Conservation (phyloP, 1,140 invertebrate genomes). For the Zaprionus inermis region DNA sequence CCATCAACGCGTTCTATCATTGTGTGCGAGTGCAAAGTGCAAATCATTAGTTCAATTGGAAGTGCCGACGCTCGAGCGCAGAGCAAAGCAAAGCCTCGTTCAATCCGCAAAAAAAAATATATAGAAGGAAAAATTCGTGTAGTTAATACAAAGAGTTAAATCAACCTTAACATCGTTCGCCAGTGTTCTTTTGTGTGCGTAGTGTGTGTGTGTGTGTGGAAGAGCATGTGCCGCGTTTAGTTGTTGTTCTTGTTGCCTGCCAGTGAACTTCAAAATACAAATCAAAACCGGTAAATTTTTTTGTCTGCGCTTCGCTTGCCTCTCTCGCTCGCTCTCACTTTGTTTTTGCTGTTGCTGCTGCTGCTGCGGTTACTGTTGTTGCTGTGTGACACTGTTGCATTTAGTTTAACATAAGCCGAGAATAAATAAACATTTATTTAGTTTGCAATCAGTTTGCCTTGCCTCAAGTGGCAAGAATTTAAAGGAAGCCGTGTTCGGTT, state of each 20-base stretch:
- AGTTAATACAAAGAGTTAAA: conserved; percentile 18
- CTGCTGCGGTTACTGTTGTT: conserved; percentile 1
- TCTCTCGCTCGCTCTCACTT: conserved; percentile 4
- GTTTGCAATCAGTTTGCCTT: conserved; percentile 6
- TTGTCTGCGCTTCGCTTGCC: conserved; percentile 38
- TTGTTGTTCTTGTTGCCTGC: not conserved
- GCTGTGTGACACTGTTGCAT: conserved; percentile 61
- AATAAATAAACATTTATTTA: not conserved
- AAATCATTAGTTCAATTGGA: conserved; percentile 6
- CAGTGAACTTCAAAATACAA: conserved; percentile 14
- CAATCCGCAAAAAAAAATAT: conserved; percentile 17
- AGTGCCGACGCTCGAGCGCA: conserved; percentile 10
- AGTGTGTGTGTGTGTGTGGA: not conserved
- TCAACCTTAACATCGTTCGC: conserved; percentile 6
- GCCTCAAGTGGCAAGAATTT: not conserved
- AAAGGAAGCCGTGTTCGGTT: not conserved
- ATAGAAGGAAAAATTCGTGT: conserved; percentile 5
- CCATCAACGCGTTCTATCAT: not conserved
- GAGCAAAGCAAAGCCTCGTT: conserved; percentile 5
- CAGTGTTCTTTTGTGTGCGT: conserved; percentile 8
- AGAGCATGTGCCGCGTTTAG: conserved; percentile 3
- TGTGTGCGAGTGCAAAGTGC: conserved; percentile 18
- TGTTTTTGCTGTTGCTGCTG: conserved; percentile 34
- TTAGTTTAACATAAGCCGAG: conserved; percentile 27
- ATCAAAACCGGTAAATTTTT: conserved; percentile 67